These are phyloP conservation scores for Mantis religiosa DNA, from an alignment of 2,888 invertebrate genomes.

Conservation along the genomic window DNA sequence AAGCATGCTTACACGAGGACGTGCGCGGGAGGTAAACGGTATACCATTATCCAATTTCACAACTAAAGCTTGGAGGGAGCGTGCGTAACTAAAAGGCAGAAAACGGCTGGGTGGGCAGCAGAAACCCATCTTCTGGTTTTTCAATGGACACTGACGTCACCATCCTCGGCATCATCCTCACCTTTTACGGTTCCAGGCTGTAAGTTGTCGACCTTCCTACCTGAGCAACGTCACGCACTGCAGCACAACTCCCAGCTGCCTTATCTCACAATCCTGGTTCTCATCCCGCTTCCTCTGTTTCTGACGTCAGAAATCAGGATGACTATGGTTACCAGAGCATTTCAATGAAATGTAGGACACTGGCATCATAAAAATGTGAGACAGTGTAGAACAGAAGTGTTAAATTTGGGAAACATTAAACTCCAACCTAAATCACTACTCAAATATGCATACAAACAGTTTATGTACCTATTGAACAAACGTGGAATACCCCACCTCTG, in stretches of 20 bases:
- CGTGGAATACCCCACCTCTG: too few species aligned
- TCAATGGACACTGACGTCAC: neutral
- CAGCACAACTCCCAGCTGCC: neutral
- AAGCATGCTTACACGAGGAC: too few species aligned
- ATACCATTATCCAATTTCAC: neutral
- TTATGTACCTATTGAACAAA: too few species aligned
- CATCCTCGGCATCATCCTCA: neutral
- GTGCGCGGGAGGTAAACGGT: neutral
- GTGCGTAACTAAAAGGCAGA: neutral
- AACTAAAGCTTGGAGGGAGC: neutral
- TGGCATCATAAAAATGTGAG: too few species aligned
- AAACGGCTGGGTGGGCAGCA: neutral
- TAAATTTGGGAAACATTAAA: too few species aligned
- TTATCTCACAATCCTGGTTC: neutral
- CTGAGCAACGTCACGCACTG: neutral
- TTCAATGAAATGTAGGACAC: too few species aligned
- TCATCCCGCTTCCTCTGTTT: neutral
- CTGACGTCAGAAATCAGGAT: neutral
- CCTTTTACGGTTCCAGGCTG: constrained; percentile 5
- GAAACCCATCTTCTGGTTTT: neutral
- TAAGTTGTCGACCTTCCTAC: neutral
- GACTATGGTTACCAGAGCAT: too few species aligned
- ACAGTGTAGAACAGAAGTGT: too few species aligned
- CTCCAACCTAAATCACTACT: too few species aligned
- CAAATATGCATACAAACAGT: too few species aligned